Evolutionary conservation across 2,797 vertebrate genomes (phyloP).

Genomic region (Protosalanx chinensis): DNA sequence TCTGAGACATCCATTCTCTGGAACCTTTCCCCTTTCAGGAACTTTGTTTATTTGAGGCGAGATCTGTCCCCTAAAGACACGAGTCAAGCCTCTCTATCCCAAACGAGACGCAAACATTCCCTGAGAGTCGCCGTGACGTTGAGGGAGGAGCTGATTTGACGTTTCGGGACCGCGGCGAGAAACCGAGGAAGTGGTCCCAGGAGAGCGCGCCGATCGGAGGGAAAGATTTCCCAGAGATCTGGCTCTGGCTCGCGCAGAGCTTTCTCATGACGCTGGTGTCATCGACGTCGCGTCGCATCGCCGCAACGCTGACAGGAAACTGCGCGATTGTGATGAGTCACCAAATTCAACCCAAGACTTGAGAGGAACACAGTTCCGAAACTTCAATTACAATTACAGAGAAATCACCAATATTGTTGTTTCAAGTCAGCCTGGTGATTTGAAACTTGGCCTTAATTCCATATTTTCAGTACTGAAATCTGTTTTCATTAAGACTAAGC

Average conservation of each 20-base stretch:
- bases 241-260: too few relatives aligned
- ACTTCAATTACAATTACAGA: background rate
- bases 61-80: slow-evolving; percentile 16
- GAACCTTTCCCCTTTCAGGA: slow-evolving; percentile 33
- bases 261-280: too few relatives aligned
- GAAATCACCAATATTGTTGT: slow-evolving; percentile 46
- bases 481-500: slow-evolving; percentile 57
- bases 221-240: too few relatives aligned
- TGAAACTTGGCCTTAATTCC: slow-evolving; percentile 43
- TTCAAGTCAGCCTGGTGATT: slow-evolving; percentile 40
- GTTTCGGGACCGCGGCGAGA: background rate
- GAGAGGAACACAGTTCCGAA: background rate
- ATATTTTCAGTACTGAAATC: slow-evolving; percentile 58
- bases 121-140: background rate
- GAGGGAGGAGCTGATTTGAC: slow-evolving; percentile 4
- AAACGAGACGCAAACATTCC: slow-evolving; percentile 21
- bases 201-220: background rate
- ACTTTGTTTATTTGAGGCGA: slow-evolving; percentile 54
- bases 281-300: too few relatives aligned
- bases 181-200: slow-evolving; percentile 1
- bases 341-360: background rate
- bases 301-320: background rate
- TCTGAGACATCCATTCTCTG: slow-evolving; percentile 16
- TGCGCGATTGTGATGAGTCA: slow-evolving; percentile 21
- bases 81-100: slow-evolving; percentile 47